Evolutionary conservation across 2,888 invertebrate species (phyloP), one percentile per base, ranked within the genome.

Genomic region (Helobdella robusta): DNA sequence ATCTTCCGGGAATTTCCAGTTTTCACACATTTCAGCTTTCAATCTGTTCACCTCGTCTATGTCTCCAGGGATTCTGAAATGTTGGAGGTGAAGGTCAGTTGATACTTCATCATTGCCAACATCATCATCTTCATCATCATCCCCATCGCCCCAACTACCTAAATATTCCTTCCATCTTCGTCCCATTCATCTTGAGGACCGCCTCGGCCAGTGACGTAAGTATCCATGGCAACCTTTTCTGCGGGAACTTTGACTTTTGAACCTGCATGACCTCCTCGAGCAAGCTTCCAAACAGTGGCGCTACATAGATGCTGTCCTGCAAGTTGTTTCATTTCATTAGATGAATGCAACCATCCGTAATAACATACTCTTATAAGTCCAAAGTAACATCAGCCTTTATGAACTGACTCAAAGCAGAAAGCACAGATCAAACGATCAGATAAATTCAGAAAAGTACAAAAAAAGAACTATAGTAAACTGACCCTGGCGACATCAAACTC

Each of bases 41-140:
- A 46, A 20, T 8, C 50, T n/a, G 6, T 36, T 62, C 62, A 62
- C 62, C 25, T 62, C 62, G 32, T 62, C 62, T 20, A 62, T 62
- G 23, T 62, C 50, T 48, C 62, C 62, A 11, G 62, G 44, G 8
- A 62, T 46, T 32, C 62, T 62, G 62, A n/a, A n/a, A n/a, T n/a
- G n/a, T n/a, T n/a, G n/a, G n/a, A n/a, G n/a, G n/a, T n/a, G n/a
- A n/a, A n/a, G n/a, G n/a, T n/a, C n/a, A n/a, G n/a, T n/a, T n/a
- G n/a, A n/a, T n/a, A n/a, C n/a, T n/a, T n/a, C n/a, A n/a, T n/a
- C n/a, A n/a, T n/a, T n/a, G n/a, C n/a, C n/a, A n/a, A n/a, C n/a
- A 50, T 50, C 50, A 50, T 50, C 50, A 50, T 50, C 50, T 23
- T 50, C 50, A 50, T 50, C 50, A 50, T 50, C 50, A 50, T 18